A percentile compares a stretch with the other conserved stretches of the same genome.
These are phyloP conservation scores for Notodonta dromedarius DNA, from an alignment of 2,888 invertebrate genomes.

Conservation along the genomic window DNA sequence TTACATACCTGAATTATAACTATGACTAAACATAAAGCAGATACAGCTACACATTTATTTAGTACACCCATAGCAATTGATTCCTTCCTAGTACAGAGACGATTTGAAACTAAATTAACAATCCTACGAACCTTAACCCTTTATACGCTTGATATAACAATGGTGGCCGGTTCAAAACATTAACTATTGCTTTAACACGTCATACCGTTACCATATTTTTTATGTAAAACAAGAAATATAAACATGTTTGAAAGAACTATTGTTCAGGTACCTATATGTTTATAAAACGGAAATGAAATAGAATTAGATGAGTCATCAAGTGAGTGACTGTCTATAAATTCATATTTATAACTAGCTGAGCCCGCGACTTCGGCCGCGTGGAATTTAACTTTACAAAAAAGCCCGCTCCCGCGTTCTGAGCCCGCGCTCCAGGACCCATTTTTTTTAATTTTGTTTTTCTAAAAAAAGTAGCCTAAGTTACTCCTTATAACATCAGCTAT, in stretches of 20 bases:
- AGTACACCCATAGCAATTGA: neutral
- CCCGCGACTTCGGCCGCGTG: too few relatives aligned
- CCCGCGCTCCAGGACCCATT: too few relatives aligned
- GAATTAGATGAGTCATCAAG: neutral
- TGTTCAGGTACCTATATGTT: neutral
- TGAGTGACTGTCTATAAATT: too few relatives aligned
- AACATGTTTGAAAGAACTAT: conserved; percentile 6
- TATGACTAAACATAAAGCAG: neutral
- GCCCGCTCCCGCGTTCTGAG: too few relatives aligned
- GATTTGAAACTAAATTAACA: neutral
- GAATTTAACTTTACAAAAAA: too few relatives aligned
- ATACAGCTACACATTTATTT: neutral
- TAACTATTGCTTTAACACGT: neutral
- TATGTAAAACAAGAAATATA: neutral
- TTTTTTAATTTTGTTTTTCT: too few relatives aligned
- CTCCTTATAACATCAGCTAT: too few relatives aligned
- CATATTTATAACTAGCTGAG: too few relatives aligned
- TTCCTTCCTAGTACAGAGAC: neutral
- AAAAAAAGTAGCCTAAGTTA: too few relatives aligned
- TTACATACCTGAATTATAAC: neutral
- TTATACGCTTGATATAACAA: neutral
- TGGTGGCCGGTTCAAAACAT: neutral
- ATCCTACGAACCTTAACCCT: neutral
- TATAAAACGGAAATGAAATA: neutral
- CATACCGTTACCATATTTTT: neutral